Base-by-base conservation (phyloP, 2,888 invertebrate genomes). In the Cephonodes hylas region DNA sequence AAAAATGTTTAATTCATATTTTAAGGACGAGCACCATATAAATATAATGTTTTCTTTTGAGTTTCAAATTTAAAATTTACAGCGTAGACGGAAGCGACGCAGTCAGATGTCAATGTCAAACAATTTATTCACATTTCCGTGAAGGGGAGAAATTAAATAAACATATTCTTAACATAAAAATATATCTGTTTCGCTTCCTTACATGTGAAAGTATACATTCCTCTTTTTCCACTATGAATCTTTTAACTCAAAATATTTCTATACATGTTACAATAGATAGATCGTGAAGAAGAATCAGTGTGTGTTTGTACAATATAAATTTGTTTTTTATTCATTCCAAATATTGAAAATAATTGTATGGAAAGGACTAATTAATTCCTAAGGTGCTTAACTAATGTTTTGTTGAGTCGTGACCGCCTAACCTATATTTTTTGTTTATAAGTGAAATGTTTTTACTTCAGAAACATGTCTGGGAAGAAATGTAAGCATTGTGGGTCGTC, bases 401-500 rank as follows among this genome's bases (percentile, higher is more conserved):
- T 18, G 4, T 53, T 18, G 3, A 10, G 31, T 31, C 15, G 10
- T 31, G 18, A 31, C 18, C 18, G 53, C 18, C 27, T 53, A 53
- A 53, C 31, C 27, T 53, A 31, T 60, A 23, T 60, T 53, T 53
- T 25, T n/a, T 45, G 48, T 60, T 25, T 48, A 48, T 53, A 27
- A 31, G 25, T 38, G n/a, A 53, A n/a, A 45, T 53, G 25, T 53
- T 53, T 60, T 46, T 25, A 23, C 15, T 58, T 10, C n/a, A 61
- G 38, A 15, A 63, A 58, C n/a, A 91, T 91, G 92, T 89, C 91
- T 61, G 96, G 95, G n/a, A 94, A 94, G 75, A 97, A 97, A 81
- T 97, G 97, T 88, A 96, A 96, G 83, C 96, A 96, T 77, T 97
- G 97, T 84, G 97, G 97, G 13, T 96, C 97, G 42, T 95, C 97